A percentile compares a stretch with the other conserved stretches of the same genome.
Evolutionary conservation across 1,140 invertebrate genomes (phyloP).

Genomic region (Temnothorax curvispinosus): DNA sequence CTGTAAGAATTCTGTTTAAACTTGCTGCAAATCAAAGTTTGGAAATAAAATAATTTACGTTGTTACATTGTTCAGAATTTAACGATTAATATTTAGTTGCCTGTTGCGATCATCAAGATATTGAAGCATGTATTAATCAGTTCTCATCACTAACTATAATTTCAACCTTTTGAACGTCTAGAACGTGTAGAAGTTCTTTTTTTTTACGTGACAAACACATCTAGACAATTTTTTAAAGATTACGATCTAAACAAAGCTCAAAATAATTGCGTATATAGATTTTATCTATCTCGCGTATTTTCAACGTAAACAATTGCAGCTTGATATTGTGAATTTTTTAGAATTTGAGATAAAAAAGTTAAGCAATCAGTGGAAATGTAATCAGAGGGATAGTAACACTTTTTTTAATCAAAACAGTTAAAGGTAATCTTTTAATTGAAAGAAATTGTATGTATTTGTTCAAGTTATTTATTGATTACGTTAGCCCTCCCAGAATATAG

Average conservation of each 20-base stretch:
- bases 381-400: neutral
- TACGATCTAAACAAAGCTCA: neutral
- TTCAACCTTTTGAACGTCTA: neutral
- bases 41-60: neutral
- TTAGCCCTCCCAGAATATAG: neutral
- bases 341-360: neutral
- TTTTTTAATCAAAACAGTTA: slow-evolving; percentile 6
- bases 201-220: neutral
- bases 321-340: neutral
- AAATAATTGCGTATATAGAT: neutral
- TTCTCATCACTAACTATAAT: neutral
- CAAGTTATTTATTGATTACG: neutral
- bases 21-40: neutral
- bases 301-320: neutral
- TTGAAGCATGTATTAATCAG: neutral
- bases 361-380: neutral
- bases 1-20: neutral
- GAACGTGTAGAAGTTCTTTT: neutral
- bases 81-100: slow-evolving; percentile 12
- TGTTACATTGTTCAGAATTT: neutral
- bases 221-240: neutral
- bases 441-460: neutral
- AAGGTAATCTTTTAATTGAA: neutral
- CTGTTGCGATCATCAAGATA: neutral
- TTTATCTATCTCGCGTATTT: neutral